phyloP scores from a whole-genome alignment of 2,888 invertebrate species.

The Ptilodon capucinus region DNA sequence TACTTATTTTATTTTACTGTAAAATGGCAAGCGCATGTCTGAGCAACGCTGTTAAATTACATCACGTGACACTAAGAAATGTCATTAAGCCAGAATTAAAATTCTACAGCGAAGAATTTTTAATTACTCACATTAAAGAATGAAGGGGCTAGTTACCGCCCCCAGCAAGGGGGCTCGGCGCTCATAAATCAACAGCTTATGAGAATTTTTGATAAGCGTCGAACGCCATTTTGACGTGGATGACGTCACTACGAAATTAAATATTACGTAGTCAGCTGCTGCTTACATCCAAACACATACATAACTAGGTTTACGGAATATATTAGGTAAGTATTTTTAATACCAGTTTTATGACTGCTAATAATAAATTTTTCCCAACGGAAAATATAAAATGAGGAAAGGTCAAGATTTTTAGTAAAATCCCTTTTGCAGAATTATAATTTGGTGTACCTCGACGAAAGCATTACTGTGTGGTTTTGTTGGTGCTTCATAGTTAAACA shows the following conservation, averaged over 20 bases:
- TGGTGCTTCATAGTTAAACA: too few species aligned
- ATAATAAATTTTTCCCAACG: too few species aligned
- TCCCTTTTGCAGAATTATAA: too few species aligned
- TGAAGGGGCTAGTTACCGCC: slow-evolving; percentile 29
- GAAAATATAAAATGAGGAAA: too few species aligned
- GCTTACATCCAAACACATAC: too few species aligned
- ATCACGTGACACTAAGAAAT: slow-evolving; percentile 18
- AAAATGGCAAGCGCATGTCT: not conserved
- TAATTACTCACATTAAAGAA: slow-evolving; percentile 51
- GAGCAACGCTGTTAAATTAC: slow-evolving; percentile 7
- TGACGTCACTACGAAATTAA: slow-evolving; percentile 13
- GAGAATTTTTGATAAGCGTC: slow-evolving; percentile 33
- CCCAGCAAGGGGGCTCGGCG: slow-evolving; percentile 10
- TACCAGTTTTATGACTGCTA: not conserved
- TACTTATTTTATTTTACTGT: not conserved
- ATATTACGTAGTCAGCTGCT: not conserved
- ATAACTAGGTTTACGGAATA: too few species aligned
- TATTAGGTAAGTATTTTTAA: not conserved
- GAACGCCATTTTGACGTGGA: slow-evolving; percentile 28
- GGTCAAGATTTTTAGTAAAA: too few species aligned
- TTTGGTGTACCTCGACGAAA: too few species aligned
- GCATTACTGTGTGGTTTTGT: too few species aligned
- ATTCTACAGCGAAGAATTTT: slow-evolving; percentile 34
- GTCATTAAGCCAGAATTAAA: slow-evolving; percentile 18
- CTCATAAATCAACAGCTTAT: slow-evolving; percentile 44